Base-by-base conservation (phyloP, 1,140 invertebrate species). In the Triops cancriformis region DNA sequence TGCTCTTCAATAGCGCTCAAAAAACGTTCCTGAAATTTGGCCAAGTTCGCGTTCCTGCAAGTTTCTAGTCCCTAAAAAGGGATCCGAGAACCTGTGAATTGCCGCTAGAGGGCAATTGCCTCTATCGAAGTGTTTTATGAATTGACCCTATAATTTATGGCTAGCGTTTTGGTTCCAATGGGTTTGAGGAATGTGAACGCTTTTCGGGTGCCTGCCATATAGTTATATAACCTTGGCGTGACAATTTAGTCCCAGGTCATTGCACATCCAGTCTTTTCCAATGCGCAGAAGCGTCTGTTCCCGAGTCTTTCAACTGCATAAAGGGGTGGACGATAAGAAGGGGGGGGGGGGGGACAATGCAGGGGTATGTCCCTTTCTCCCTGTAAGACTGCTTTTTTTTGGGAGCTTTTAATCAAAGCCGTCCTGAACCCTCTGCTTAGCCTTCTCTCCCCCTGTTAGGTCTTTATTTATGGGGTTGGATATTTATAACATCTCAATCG, bases 391-490 rank as follows among this genome's bases (percentile, higher is more conserved):
- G 31, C 31, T 37, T 37, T 64, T 64, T 64, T 64, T 45, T 45
- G 11, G 43, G 43, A 64, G 51, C 51, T 64, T 64, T 64, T 64
- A 64, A 64, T 64, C 51, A 64, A 64, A 64, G 51, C 51, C 51
- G 51, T 64, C 51, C 51, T n/a, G 23, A n/a, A 23, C 51, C 51
- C 51, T 64, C 51, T 3, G 18, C 43, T 23, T 37, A 37, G 51
- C 51, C 51, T 64, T 64, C 23, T 23, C 51, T n/a, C 51, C 51
- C 14, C 23, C 23, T 64, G 10, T 64, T 23, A 64, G 51, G 51
- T 64, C 51, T n/a, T n/a, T 64, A 18, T 64, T 64, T 64, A 64
- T 64, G 18, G 23, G 14, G 51, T 23, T 37, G 6, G 51, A 64
- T 64, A 64, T 64, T n/a, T 64, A 64, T 64, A 64, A 18, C 14